Conservation (phyloP, 2,888 invertebrate species). For the Troglohyphantes excavatus region DNA sequence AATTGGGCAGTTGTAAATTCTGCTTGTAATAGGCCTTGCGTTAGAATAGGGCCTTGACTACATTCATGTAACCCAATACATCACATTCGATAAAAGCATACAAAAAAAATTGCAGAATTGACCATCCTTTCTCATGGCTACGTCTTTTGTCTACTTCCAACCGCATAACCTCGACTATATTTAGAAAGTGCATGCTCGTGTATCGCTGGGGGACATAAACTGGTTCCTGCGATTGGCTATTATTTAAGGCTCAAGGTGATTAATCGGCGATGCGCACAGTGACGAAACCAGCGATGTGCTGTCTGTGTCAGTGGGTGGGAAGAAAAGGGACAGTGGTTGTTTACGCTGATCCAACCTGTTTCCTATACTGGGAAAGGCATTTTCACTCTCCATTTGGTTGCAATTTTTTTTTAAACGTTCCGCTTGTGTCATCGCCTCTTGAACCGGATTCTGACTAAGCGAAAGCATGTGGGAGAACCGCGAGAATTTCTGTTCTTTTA, state of each 20-base stretch:
- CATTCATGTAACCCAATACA: no score
- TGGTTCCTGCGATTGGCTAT: conserved; percentile 47
- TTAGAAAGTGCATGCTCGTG: conserved; percentile 35
- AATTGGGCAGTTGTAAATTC: no score
- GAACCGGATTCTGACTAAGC: conserved; percentile 73
- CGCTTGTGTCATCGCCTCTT: conserved; percentile 46
- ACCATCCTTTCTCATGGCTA: conserved; percentile 16
- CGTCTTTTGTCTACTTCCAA: conserved; percentile 16
- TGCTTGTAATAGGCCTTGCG: no score
- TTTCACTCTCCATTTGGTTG: not conserved
- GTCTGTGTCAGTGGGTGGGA: conserved; percentile 61
- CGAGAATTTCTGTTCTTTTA: conserved; percentile 6
- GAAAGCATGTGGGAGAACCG: conserved; percentile 41
- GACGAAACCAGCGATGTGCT: conserved; percentile 44
- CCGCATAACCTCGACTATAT: conserved; percentile 61
- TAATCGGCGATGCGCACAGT: conserved; percentile 22
- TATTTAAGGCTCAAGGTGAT: conserved; percentile 53
- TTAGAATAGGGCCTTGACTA: no score
- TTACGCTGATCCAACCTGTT: conserved; percentile 62
- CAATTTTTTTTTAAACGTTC: conserved; percentile 40
- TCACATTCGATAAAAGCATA: not conserved
- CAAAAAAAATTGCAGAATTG: not conserved
- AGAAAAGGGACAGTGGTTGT: conserved; percentile 66
- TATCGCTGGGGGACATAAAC: conserved; percentile 24
- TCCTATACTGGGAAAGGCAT: conserved; percentile 14